phyloP scores from a whole-genome alignment of 92 coral and sea anemone genomes.

The Zoanthus gigantus region DNA sequence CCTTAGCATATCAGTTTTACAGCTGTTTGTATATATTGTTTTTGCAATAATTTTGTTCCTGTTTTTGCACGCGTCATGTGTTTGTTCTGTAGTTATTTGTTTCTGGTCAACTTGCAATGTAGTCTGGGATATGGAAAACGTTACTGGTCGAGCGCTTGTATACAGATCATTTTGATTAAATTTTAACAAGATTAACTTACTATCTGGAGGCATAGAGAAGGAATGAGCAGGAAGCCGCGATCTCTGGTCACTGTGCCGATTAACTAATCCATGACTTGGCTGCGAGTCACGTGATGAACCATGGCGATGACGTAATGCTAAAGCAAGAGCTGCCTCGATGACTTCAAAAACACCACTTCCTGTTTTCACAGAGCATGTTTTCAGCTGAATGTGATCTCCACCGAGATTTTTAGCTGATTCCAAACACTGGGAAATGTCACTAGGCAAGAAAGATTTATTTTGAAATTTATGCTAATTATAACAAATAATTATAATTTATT shows the following conservation, averaged over 20 bases:
- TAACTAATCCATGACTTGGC: background rate
- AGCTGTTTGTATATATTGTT: too few relatives aligned
- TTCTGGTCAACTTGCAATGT: too few relatives aligned
- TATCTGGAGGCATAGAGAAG: background rate
- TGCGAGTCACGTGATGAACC: background rate
- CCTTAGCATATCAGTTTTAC: too few relatives aligned
- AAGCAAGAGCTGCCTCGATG: slow-evolving; percentile 68
- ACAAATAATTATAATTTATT: too few relatives aligned
- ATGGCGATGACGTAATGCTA: slow-evolving; percentile 48
- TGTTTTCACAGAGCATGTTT: slow-evolving; percentile 47
- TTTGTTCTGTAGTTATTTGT: too few relatives aligned
- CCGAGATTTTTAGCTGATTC: background rate
- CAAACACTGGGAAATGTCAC: background rate
- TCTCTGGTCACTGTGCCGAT: background rate
- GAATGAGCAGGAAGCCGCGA: background rate
- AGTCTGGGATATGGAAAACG: too few relatives aligned
- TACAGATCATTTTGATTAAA: background rate
- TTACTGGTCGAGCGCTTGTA: too few relatives aligned
- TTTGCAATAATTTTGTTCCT: too few relatives aligned
- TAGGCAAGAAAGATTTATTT: background rate
- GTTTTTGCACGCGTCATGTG: too few relatives aligned
- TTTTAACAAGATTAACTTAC: background rate
- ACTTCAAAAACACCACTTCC: slow-evolving; percentile 51
- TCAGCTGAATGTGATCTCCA: background rate
- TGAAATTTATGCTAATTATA: background rate